Base-by-base conservation (phyloP, 2,888 invertebrate species). In the Lithosia quadra region DNA sequence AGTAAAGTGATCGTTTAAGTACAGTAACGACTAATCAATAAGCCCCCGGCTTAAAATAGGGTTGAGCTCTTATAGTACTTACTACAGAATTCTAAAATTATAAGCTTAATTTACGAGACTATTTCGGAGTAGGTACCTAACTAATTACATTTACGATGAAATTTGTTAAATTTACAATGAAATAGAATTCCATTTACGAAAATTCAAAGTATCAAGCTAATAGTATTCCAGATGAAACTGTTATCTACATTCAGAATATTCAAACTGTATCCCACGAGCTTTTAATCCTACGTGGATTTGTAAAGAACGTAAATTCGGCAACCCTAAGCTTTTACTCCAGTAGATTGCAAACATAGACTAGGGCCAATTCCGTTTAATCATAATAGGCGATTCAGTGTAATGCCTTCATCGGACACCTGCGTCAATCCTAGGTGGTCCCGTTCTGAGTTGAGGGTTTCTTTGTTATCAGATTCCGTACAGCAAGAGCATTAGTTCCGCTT, bases 371-470 rank as follows among this genome's bases (percentile, higher is more conserved):
- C 84, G 84, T 84, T 90, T 89, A 91, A 92, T 93, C 91, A 90
- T 92, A 92, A 93, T 92, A 85, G 92, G 81, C 86, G 88, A 89
- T 91, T 91, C 90, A 86, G 86, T 85, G 87, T 93, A 92, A 94
- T 94, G 91, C 92, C 93, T 93, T 93, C 92, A 93, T 93, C 87
- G 90, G 83, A 86, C 91, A 93, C 92, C 92, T 92, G 92, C 86
- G 86, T 79, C 82, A 75, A 79, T 72, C 74, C 77, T 85, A 82
- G 85, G 87, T 84, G 83, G 86, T 85, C 85, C 78, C 69, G 77
- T 74, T 73, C 63, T 69, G 68, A 72, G 74, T 58, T 67, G 68
- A 22, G 71, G 72, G 66, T 81, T 74, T 71, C 79, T 67, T 81
- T 77, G 78, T 77, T 77, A 81, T 77, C 78, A 72, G 77, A 79